Conservation (phyloP, 1,140 invertebrate species). For the Anoplolepis gracilipes region DNA sequence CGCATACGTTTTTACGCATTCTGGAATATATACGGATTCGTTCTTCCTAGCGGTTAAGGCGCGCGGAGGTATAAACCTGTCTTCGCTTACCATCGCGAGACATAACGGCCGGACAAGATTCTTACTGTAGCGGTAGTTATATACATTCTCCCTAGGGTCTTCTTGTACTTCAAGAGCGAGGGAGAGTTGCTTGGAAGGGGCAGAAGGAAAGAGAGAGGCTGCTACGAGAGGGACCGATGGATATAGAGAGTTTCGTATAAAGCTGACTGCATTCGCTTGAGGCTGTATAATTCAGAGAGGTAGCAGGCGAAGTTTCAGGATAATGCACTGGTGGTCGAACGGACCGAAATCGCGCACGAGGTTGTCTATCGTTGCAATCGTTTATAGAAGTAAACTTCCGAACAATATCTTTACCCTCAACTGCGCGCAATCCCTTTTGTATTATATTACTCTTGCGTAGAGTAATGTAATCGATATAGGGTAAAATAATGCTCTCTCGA, state of each 20-base stretch:
- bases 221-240: constrained; percentile 18
- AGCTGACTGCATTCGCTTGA: constrained; percentile 55
- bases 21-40: constrained; percentile 24
- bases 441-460: background rate
- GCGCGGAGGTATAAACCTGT: constrained; percentile 73
- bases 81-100: constrained; percentile 69
- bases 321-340: constrained; percentile 58
- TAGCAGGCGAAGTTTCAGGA: constrained; percentile 69
- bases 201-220: background rate
- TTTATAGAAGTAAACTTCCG: constrained; percentile 21
- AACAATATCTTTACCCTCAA: background rate
- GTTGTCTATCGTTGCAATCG: constrained; percentile 3
- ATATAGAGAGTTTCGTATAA: constrained; percentile 28
- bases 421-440: background rate
- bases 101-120: constrained; percentile 74
- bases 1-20: constrained; percentile 51
- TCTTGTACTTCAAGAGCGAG: constrained; percentile 61
- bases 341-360: constrained; percentile 29
- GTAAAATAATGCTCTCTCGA: background rate
- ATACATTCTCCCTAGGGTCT: constrained; percentile 65
- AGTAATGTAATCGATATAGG: no score
- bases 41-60: constrained; percentile 61
- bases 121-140: constrained; percentile 65
- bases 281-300: constrained; percentile 72
- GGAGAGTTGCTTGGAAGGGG: background rate